phyloP scores from a whole-genome alignment of 2,888 invertebrate genomes.

The Athalia circularis region DNA sequence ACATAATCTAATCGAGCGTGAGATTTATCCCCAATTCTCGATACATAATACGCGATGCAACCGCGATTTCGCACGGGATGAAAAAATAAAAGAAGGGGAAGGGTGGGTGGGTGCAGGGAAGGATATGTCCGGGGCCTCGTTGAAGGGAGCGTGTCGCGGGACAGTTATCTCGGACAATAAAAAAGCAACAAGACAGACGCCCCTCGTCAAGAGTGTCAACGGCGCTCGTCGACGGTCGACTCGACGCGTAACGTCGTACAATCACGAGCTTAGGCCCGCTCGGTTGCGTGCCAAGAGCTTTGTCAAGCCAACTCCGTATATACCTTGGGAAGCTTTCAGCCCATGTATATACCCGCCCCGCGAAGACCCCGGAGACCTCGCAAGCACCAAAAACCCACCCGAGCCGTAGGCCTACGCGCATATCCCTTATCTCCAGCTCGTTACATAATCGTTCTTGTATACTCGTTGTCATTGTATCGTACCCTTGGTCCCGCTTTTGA shows the following conservation, averaged over 20 bases:
- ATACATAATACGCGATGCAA: background rate
- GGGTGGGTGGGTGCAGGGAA: conserved; percentile 17
- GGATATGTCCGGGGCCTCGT: background rate
- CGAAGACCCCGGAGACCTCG: conserved; percentile 18
- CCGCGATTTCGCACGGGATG: conserved; percentile 17
- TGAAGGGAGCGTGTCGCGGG: conserved; percentile 33
- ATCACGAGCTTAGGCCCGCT: conserved; percentile 45
- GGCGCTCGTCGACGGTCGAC: conserved; percentile 44
- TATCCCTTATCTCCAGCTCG: conserved; percentile 62
- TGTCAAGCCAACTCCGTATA: conserved; percentile 19
- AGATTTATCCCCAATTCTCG: background rate
- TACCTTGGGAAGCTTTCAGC: no score
- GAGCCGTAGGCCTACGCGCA: conserved; percentile 13
- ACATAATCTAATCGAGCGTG: conserved; percentile 14
- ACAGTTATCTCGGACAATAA: conserved; percentile 39
- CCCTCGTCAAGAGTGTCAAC: conserved; percentile 44
- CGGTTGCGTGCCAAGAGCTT: conserved; percentile 40
- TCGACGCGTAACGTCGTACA: conserved; percentile 39
- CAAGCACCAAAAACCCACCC: conserved; percentile 7
- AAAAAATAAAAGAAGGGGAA: conserved; percentile 14
- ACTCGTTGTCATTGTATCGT: conserved; percentile 62
- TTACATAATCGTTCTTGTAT: conserved; percentile 62
- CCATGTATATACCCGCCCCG: background rate
- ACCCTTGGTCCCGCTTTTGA: conserved; percentile 43
- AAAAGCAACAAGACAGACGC: conserved; percentile 44